Conservation (phyloP, 2,113 vertebrate genomes). For the Mirza zaza region DNA sequence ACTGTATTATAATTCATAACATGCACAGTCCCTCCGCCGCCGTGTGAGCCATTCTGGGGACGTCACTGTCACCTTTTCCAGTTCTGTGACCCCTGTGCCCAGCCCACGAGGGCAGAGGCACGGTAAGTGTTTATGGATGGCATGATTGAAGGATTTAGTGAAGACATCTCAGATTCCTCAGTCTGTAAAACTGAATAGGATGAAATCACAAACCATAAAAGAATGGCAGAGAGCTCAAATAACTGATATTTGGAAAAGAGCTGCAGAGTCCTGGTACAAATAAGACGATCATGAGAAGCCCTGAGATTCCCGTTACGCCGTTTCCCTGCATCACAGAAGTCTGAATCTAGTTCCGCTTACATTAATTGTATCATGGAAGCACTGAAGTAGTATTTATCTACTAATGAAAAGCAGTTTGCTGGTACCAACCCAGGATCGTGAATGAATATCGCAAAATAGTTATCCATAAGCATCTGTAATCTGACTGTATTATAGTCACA, state of each 20-base stretch:
- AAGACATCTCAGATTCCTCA: neutral
- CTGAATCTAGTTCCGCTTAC: conserved; percentile 26
- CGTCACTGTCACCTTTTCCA: neutral
- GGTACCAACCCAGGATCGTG: neutral
- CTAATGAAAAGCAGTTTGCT: conserved; percentile 78
- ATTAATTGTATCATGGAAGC: conserved; percentile 60
- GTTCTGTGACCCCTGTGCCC: neutral
- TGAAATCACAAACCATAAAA: neutral
- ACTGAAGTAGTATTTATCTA: conserved; percentile 61
- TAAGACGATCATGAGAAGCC: conserved; percentile 56
- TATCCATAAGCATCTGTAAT: conserved; percentile 40
- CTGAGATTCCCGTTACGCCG: conserved; percentile 6
- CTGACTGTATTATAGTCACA: neutral
- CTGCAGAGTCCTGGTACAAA: conserved; percentile 65
- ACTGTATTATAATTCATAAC: neutral
- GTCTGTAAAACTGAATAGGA: neutral
- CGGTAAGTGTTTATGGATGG: neutral
- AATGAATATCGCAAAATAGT: conserved; percentile 34
- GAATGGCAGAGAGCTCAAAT: neutral
- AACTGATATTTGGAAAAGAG: conserved; percentile 29
- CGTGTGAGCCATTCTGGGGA: neutral
- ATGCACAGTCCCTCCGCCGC: neutral
- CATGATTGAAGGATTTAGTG: neutral
- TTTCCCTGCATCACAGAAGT: neutral
- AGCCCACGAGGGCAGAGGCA: too few relatives aligned